Conservation (phyloP, 2,113 vertebrate species). For the Psilopsiagon aymara region DNA sequence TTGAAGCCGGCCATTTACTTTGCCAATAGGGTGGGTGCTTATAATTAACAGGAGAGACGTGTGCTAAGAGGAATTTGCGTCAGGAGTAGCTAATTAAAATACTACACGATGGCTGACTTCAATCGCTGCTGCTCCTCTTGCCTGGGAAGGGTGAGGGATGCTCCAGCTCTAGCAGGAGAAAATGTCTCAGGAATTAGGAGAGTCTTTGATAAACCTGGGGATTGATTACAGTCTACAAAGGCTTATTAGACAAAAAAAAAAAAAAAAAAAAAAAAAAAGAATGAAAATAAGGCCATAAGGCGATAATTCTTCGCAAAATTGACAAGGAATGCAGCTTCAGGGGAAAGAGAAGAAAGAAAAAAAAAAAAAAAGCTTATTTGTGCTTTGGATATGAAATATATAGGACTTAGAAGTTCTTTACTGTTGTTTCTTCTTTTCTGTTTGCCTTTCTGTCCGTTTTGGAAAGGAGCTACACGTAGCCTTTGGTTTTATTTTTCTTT, state of each 20-base stretch:
- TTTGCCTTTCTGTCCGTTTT: neutral
- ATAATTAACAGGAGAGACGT: slow-evolving; percentile 18
- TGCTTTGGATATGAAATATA: neutral
- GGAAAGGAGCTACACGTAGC: neutral
- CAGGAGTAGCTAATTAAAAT: slow-evolving; percentile 38
- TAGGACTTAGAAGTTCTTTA: neutral
- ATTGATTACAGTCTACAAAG: neutral
- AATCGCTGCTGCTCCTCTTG: neutral
- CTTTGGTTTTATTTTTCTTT: neutral
- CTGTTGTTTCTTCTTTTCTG: neutral
- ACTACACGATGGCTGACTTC: neutral
- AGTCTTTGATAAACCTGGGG: neutral
- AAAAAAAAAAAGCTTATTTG: neutral
- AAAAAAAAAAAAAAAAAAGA: neutral
- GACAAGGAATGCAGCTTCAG: neutral
- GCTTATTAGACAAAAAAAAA: neutral
- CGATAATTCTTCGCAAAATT: neutral
- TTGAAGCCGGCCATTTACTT: neutral
- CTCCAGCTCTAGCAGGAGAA: neutral
- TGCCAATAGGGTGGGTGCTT: neutral
- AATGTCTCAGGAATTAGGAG: neutral
- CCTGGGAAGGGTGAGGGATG: neutral
- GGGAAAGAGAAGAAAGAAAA: neutral
- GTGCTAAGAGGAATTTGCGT: slow-evolving; percentile 16
- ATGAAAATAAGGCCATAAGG: neutral